Percentiles rank a stretch among this genome's conserved stretches.
phyloP scores from a whole-genome alignment of 1,140 invertebrate genomes.

The Lasaia peninsularis region DNA sequence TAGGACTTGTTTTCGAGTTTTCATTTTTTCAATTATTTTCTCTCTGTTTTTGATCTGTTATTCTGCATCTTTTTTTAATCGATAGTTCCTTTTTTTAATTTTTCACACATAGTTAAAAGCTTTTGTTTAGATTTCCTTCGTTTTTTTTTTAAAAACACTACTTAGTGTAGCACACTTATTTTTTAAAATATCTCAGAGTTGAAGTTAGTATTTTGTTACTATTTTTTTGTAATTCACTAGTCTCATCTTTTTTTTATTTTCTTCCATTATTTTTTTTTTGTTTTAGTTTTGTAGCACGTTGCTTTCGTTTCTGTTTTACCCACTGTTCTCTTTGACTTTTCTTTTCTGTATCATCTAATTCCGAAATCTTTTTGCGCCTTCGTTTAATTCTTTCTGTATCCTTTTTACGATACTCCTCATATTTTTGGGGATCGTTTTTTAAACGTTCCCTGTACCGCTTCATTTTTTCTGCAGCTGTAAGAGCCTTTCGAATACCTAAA shows the following conservation, averaged over 20 bases:
- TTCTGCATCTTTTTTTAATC: neutral
- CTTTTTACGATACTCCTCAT: neutral
- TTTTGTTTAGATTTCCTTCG: neutral
- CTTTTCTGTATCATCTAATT: constrained; percentile 6
- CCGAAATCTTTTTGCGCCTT: constrained; percentile 7
- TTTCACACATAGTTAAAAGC: neutral
- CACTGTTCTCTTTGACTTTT: constrained; percentile 10
- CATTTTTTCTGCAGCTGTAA: constrained; percentile 11
- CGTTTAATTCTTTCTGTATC: constrained; percentile 12
- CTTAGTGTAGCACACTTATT: neutral
- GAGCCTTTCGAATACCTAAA: constrained; percentile 11
- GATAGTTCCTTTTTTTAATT: neutral
- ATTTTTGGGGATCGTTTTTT: constrained; percentile 11
- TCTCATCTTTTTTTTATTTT: neutral
- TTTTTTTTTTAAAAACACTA: neutral
- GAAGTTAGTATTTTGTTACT: neutral
- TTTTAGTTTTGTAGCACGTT: constrained; percentile 4
- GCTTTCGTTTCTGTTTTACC: neutral
- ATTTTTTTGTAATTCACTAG: neutral
- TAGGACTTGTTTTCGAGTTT: neutral
- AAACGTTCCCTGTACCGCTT: constrained; percentile 7
- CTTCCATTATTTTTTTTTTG: neutral
- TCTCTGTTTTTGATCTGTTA: neutral
- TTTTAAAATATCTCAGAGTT: neutral
- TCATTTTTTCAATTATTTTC: neutral